These are phyloP conservation scores for Aphodius granarius DNA, from an alignment of 2,888 invertebrate genomes.

Conservation along the genomic window DNA sequence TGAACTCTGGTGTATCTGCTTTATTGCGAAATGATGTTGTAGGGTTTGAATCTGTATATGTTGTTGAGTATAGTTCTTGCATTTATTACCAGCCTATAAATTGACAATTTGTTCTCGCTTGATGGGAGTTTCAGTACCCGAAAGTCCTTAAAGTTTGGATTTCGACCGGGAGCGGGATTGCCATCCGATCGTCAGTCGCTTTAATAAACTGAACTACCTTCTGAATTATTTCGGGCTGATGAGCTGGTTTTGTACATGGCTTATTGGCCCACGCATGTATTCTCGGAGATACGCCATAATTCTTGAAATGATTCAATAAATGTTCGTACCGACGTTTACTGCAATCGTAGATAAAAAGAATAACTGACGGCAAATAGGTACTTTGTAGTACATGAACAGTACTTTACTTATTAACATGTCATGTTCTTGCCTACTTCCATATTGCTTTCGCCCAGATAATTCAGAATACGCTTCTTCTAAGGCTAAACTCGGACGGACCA, in stretches of 20 bases:
- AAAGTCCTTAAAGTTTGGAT: slow-evolving; percentile 14
- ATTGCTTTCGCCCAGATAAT: slow-evolving; percentile 2
- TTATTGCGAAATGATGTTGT: too few relatives aligned
- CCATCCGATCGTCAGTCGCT: slow-evolving; percentile 7
- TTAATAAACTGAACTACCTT: slow-evolving; percentile 9
- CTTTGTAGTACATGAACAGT: not conserved
- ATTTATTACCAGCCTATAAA: slow-evolving; percentile 10
- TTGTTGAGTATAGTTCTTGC: too few relatives aligned
- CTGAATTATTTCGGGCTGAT: slow-evolving; percentile 1
- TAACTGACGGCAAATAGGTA: not conserved
- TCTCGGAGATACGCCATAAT: not conserved
- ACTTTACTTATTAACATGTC: not conserved
- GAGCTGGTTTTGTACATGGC: slow-evolving; percentile 6
- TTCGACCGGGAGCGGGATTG: slow-evolving; percentile 7
- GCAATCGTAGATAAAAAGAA: slow-evolving; percentile 7
- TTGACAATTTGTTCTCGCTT: slow-evolving; percentile 9
- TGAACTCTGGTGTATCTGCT: too few relatives aligned
- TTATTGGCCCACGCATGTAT: slow-evolving; percentile 5
- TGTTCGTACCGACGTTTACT: slow-evolving; percentile 4
- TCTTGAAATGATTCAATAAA: slow-evolving; percentile 5
- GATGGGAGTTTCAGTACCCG: slow-evolving; percentile 10
- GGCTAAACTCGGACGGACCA: too few relatives aligned
- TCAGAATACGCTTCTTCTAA: slow-evolving; percentile 1
- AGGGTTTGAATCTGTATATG: too few relatives aligned
- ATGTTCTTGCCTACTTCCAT: not conserved